Evolutionary conservation across 2,888 invertebrate genomes (phyloP), one percentile per base, ranked within the genome.

Genomic region (Polyommatus iphigenia): DNA sequence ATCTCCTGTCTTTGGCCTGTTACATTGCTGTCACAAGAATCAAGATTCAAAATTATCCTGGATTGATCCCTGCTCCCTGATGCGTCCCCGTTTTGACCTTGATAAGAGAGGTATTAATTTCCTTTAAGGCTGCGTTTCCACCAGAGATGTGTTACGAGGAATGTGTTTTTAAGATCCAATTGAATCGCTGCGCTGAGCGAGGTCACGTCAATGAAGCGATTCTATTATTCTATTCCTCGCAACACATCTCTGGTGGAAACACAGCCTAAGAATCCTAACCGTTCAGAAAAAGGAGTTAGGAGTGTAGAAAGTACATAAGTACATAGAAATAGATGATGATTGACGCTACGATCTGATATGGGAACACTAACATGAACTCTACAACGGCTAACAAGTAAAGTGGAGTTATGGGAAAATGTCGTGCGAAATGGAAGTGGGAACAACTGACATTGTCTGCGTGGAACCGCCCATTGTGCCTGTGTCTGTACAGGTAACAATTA

Each of bases 381-480:
- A 57, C 10, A 57, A 54, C 67, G 36, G 71, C 36, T 75, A 59
- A 13, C 62, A 59, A 13, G 62, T 59, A 86, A 87, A 86, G 85
- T 85, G 84, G 86, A 88, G 20, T 67, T 67, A 88, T 89, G 90
- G 87, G 90, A 91, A 91, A 91, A 88, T 87, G 84, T 87, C 90
- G 89, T 90, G 90, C 88, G 90, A 91, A 90, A 85, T 86, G 88
- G 92, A 91, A 91, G 88, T 88, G 88, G 89, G 85, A 89, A 87
- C 87, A 88, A 90, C 88, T 85, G 87, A 87, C 85, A 91, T 92
- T 91, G 92, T 91, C 84, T 86, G 83, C 54, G 54, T 54, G 54
- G 54, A 54, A 50, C 50, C 50, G 3, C 18, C 54, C 4, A 54
- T 54, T 54, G 54, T 54, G 54, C 54, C 10, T 46, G 46, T 46